phyloP scores from a whole-genome alignment of 2,113 vertebrate genomes.

The Leucopsar rothschildi region DNA sequence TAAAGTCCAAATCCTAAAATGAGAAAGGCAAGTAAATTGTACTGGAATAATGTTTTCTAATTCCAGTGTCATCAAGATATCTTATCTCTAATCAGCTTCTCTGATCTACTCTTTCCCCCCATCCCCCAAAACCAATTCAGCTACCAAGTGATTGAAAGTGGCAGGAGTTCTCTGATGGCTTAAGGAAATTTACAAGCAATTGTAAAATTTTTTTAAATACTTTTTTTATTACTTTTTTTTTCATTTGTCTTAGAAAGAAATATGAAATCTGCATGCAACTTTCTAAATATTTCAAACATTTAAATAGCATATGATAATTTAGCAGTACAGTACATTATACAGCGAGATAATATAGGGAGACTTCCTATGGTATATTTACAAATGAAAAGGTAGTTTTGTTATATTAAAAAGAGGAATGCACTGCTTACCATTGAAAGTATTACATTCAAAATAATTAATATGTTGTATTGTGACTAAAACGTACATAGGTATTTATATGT shows the following conservation, averaged over 20 bases:
- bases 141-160: not conserved
- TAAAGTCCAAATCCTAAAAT: not conserved
- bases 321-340: slow-evolving; percentile 77
- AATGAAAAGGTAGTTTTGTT: slow-evolving; percentile 54
- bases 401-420: slow-evolving; percentile 72
- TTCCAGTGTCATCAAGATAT: not conserved
- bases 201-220: slow-evolving; percentile 59
- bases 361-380: slow-evolving; percentile 79
- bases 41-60: not conserved
- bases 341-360: slow-evolving; percentile 72
- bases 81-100: not conserved
- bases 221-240: slow-evolving; percentile 76
- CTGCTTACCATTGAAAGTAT: slow-evolving; percentile 52
- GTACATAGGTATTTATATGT: slow-evolving; percentile 22
- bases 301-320: slow-evolving; percentile 85
- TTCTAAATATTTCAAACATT: slow-evolving; percentile 79
- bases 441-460: slow-evolving; percentile 46
- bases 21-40: not conserved
- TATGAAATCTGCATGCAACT: slow-evolving; percentile 82
- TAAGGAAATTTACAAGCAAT: not conserved
- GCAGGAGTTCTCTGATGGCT: not conserved
- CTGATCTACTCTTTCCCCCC: not conserved
- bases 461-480: slow-evolving; percentile 47
- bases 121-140: not conserved
- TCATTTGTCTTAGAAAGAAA: slow-evolving; percentile 81